Evolutionary conservation across 2,888 invertebrate genomes (phyloP).

Genomic region (Aspidiotus destructor): DNA sequence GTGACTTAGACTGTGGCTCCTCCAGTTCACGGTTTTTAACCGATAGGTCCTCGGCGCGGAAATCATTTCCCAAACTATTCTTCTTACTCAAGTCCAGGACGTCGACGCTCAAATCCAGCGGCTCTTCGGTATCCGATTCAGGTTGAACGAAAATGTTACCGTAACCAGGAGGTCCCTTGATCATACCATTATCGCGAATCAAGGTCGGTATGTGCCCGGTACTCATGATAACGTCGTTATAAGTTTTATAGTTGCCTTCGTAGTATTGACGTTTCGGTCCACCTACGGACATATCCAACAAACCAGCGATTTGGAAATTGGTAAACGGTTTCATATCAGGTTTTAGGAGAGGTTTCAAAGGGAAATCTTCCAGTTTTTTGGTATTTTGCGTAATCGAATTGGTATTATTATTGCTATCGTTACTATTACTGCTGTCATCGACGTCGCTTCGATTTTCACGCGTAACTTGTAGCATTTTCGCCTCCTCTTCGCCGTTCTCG

Average conservation of each 20-base stretch:
- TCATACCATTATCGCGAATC: conserved; percentile 21
- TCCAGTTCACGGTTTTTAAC: conserved; percentile 6
- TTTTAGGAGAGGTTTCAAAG: conserved; percentile 4
- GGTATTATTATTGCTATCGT: conserved; percentile 24
- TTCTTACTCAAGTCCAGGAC: conserved; percentile 74
- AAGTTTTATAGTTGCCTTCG: conserved; percentile 24
- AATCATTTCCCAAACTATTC: conserved; percentile 21
- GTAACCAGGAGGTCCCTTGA: conserved; percentile 6
- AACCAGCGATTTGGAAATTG: conserved; percentile 9
- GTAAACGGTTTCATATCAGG: conserved; percentile 10
- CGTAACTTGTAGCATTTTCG: background rate
- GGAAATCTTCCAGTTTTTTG: conserved; percentile 13
- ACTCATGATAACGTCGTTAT: conserved; percentile 16
- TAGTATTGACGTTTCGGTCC: conserved; percentile 15
- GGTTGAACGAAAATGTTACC: background rate
- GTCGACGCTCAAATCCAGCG: conserved; percentile 55
- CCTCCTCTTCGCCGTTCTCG: conserved; percentile 12
- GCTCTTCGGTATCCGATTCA: conserved; percentile 41
- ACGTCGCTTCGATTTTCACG: conserved; percentile 4
- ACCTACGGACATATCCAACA: conserved; percentile 13
- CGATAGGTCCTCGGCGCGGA: conserved; percentile 14
- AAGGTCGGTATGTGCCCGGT: conserved; percentile 19
- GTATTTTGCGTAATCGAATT: background rate
- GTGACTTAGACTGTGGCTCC: background rate
- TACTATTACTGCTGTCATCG: conserved; percentile 21